Evolutionary conservation across 2,888 invertebrate species (phyloP).

Genomic region (Pristionchus entomophagus): DNA sequence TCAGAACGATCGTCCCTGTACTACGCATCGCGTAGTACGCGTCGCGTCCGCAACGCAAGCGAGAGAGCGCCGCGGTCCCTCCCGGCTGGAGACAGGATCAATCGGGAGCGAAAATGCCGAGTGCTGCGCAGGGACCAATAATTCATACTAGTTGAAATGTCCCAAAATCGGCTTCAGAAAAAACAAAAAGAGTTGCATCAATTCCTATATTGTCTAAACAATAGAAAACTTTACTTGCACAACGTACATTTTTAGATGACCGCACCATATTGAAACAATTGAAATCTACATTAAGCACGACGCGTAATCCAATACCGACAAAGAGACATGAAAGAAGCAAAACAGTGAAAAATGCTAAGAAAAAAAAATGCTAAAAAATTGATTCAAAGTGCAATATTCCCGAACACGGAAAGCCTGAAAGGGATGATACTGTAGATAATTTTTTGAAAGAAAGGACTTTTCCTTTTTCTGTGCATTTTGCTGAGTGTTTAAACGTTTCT

Average conservation of each 20-base stretch:
- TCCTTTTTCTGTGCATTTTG: conserved; percentile 2
- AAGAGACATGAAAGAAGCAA: no score
- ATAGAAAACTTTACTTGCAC: no score
- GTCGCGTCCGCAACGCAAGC: conserved; percentile 38
- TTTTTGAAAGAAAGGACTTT: not conserved
- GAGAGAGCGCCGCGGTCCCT: conserved; percentile 49
- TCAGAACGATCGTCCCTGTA: conserved; percentile 38
- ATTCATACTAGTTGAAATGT: no score
- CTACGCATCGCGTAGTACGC: conserved; percentile 48
- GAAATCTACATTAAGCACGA: no score
- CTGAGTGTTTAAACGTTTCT: not conserved
- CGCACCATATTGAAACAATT: no score
- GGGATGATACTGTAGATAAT: not conserved
- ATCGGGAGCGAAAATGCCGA: no score
- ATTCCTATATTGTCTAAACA: no score
- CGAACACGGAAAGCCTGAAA: not conserved
- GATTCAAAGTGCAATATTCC: not conserved
- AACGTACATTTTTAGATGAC: no score
- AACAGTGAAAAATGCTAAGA: no score
- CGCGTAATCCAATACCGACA: no score
- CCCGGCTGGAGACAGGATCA: conserved; percentile 15
- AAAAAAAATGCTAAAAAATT: not conserved
- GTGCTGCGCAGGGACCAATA: conserved; percentile 45
- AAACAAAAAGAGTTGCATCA: no score
- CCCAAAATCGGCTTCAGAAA: no score